These are phyloP conservation scores for Leptodirus hochenwartii DNA, from an alignment of 2,888 invertebrate genomes.

Conservation along the genomic window DNA sequence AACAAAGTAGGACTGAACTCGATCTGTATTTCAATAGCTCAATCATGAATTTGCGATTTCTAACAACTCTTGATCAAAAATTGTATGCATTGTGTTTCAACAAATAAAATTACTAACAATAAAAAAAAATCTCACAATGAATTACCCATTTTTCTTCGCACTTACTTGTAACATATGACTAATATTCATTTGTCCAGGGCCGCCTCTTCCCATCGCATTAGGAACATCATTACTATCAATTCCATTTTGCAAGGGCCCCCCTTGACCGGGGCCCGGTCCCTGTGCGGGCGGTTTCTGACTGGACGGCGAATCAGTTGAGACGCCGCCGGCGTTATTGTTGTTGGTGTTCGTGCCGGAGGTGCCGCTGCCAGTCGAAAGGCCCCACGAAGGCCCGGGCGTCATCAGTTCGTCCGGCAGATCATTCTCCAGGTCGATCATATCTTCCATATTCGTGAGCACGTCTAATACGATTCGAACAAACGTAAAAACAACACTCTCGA, in stretches of 20 bases:
- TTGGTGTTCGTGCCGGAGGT: slow-evolving; percentile 13
- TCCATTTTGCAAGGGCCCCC: slow-evolving; percentile 42
- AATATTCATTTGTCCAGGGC: slow-evolving; percentile 41
- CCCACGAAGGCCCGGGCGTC: slow-evolving; percentile 52
- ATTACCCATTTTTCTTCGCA: not conserved
- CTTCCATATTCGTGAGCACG: slow-evolving; percentile 65
- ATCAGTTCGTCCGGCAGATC: slow-evolving; percentile 83
- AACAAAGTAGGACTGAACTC: too few relatives aligned
- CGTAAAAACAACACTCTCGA: not conserved
- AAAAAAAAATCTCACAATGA: too few relatives aligned
- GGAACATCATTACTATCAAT: slow-evolving; percentile 42
- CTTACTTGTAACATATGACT: slow-evolving; percentile 44
- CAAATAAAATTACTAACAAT: too few relatives aligned
- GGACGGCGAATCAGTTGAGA: slow-evolving; percentile 9
- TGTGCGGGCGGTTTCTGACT: slow-evolving; percentile 68
- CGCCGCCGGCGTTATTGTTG: slow-evolving; percentile 9
- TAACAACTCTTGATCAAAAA: too few relatives aligned
- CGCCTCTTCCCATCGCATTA: slow-evolving; percentile 25
- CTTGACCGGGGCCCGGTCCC: slow-evolving; percentile 59
- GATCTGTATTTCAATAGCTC: too few relatives aligned
- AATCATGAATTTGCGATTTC: too few relatives aligned
- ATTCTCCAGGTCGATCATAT: slow-evolving; percentile 80
- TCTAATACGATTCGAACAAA: slow-evolving; percentile 42
- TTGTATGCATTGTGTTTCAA: too few relatives aligned
- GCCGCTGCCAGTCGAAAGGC: slow-evolving; percentile 26